Conservation (phyloP, 2,888 invertebrate genomes). For the Meta bourneti region DNA sequence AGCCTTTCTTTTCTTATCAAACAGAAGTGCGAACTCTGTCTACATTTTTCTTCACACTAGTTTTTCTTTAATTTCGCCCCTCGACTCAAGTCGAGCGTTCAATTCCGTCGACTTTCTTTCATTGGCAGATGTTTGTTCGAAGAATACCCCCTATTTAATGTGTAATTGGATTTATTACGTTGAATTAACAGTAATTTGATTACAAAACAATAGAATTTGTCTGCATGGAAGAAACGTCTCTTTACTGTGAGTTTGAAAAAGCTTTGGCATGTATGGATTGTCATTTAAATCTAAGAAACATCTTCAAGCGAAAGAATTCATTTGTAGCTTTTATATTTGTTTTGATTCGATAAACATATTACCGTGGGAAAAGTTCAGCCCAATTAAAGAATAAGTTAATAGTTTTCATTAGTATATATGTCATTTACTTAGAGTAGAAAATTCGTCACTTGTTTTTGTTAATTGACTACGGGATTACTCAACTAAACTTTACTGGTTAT, state of each 20-base stretch:
- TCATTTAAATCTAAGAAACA: neutral
- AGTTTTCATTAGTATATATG: no score
- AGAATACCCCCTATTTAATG: neutral
- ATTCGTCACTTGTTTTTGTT: no score
- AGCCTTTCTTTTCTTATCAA: conserved; percentile 31
- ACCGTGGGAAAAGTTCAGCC: no score
- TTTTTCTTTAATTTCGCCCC: conserved; percentile 1
- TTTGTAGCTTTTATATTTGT: neutral
- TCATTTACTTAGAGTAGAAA: no score
- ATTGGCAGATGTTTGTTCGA: neutral
- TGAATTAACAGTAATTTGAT: conserved; percentile 35
- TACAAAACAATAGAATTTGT: neutral
- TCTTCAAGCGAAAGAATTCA: neutral
- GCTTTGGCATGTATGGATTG: neutral
- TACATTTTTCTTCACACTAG: neutral
- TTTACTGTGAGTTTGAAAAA: neutral
- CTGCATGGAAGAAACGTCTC: neutral
- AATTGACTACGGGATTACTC: no score
- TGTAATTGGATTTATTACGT: conserved; percentile 27
- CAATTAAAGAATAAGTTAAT: no score
- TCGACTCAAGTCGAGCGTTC: neutral
- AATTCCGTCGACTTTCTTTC: neutral
- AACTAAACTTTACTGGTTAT: no score
- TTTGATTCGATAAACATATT: no score
- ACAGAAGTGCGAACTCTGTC: neutral